phyloP scores from a whole-genome alignment of 2,797 vertebrate genomes.

The Ambastaia sidthimunki region DNA sequence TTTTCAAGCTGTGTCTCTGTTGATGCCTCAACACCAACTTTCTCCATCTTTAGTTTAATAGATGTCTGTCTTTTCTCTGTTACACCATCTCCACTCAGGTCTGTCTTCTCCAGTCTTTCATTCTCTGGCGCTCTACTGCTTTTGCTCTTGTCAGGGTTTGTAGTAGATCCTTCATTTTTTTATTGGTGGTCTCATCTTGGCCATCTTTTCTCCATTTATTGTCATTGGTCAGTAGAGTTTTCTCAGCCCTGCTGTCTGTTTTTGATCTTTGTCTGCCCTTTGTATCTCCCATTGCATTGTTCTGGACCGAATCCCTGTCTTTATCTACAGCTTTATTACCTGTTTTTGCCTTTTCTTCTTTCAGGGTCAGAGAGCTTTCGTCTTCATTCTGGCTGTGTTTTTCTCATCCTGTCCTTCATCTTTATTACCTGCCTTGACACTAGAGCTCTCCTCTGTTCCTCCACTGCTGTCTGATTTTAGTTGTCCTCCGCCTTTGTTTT shows the following conservation, averaged over 20 bases:
- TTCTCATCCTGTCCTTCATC: slow-evolving; percentile 46
- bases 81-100: slow-evolving; percentile 7
- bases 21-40: slow-evolving; percentile 33
- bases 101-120: background rate
- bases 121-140: slow-evolving; percentile 23
- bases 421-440: slow-evolving; percentile 39
- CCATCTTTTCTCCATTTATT: slow-evolving; percentile 54
- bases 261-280: slow-evolving; percentile 56
- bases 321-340: slow-evolving; percentile 64
- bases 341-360: slow-evolving; percentile 24
- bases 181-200: slow-evolving; percentile 53
- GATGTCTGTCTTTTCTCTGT: slow-evolving; percentile 1
- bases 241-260: slow-evolving; percentile 58
- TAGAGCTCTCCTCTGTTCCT: slow-evolving; percentile 44
- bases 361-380: slow-evolving; percentile 13
- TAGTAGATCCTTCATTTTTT: slow-evolving; percentile 6
- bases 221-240: slow-evolving; percentile 59
- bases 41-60: slow-evolving; percentile 23
- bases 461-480: background rate
- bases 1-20: slow-evolving; percentile 27
- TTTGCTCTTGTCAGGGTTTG: slow-evolving; percentile 18
- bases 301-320: slow-evolving; percentile 58
- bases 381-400: slow-evolving; percentile 44
- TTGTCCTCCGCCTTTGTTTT: slow-evolving; percentile 43
- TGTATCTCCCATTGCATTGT: slow-evolving; percentile 58